phyloP scores from a whole-genome alignment of 2,113 vertebrate genomes.

The Megaceryle torquata region DNA sequence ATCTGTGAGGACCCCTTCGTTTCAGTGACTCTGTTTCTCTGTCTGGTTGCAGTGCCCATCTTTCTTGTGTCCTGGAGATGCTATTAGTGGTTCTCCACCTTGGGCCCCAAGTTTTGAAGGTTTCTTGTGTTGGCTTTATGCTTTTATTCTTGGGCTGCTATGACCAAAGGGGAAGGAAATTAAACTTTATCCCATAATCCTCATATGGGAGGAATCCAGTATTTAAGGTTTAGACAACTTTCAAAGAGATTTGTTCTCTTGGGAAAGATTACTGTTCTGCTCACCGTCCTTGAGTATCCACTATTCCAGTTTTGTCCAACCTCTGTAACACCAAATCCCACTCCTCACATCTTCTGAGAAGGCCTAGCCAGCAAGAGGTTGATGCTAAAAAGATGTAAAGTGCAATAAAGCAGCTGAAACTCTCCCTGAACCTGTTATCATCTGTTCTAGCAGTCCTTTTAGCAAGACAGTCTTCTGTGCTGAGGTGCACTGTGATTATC shows the following conservation, averaged over 20 bases:
- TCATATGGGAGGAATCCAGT: neutral
- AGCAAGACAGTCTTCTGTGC: neutral
- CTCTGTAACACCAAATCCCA: neutral
- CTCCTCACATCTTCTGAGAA: neutral
- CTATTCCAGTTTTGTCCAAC: neutral
- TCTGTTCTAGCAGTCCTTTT: neutral
- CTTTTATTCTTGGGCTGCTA: neutral
- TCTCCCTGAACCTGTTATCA: neutral
- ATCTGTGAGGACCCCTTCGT: neutral
- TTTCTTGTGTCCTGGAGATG: neutral
- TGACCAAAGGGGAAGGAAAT: neutral
- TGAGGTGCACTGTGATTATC: neutral
- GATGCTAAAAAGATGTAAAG: neutral
- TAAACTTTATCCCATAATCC: neutral
- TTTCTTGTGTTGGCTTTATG: neutral
- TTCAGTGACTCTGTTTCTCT: neutral
- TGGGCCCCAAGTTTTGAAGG: neutral
- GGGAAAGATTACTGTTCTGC: neutral
- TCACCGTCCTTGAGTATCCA: neutral
- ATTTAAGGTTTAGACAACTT: neutral
- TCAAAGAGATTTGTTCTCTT: neutral
- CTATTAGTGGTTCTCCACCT: neutral
- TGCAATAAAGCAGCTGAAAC: neutral
- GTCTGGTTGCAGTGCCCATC: neutral
- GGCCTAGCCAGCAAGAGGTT: neutral